Evolutionary conservation across 2,888 invertebrate genomes (phyloP).

Genomic region (Xestia c-nigrum): DNA sequence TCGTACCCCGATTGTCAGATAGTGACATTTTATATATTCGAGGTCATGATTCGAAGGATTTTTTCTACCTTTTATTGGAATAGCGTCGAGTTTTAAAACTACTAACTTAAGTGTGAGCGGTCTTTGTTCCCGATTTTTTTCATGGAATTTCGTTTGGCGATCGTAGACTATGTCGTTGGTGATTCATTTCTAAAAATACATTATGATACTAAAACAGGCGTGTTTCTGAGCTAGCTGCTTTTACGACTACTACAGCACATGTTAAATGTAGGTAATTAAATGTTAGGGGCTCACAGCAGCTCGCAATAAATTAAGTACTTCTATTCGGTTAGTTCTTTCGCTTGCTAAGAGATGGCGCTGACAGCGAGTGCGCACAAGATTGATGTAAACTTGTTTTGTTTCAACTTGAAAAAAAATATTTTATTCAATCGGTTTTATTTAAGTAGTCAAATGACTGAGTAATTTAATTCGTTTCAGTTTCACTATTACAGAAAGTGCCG

Average conservation of each 20-base stretch:
- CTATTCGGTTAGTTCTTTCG: constrained; percentile 5
- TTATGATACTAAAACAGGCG: constrained; percentile 14
- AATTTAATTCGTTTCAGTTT: not conserved
- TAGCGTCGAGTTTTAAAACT: constrained; percentile 57
- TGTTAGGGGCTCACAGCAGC: constrained; percentile 17
- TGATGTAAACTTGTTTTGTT: too few species aligned
- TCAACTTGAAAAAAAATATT: not conserved
- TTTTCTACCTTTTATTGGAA: constrained; percentile 55
- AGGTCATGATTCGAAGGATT: constrained; percentile 76
- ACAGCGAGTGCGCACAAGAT: not conserved
- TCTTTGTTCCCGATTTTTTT: constrained; percentile 57
- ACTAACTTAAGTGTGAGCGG: constrained; percentile 50
- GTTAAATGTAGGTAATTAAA: constrained; percentile 50
- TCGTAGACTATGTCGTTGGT: constrained; percentile 32
- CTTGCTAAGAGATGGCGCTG: constrained; percentile 52
- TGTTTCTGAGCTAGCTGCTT: constrained; percentile 43
- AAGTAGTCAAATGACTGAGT: not conserved
- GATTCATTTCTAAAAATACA: constrained; percentile 62
- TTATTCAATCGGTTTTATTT: not conserved
- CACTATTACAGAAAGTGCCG: not conserved
- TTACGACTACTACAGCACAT: constrained; percentile 41
- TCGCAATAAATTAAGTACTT: constrained; percentile 23
- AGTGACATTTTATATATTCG: constrained; percentile 85
- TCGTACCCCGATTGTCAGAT: constrained; percentile 79
- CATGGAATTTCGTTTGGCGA: constrained; percentile 46